Base-by-base conservation (phyloP, 2,888 invertebrate species). In the Nysson spinosus region DNA sequence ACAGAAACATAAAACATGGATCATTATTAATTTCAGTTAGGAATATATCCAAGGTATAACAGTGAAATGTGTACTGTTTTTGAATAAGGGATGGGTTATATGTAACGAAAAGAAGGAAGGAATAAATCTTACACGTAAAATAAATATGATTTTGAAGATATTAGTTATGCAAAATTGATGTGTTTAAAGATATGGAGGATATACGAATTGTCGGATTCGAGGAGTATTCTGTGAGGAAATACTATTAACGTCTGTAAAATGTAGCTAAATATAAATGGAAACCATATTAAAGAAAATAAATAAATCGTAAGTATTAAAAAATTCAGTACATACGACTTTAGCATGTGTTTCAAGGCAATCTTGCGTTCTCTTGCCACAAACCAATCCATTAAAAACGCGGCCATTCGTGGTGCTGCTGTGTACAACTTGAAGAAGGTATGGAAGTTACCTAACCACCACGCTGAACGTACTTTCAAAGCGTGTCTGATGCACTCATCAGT, bases 341-440 rank as follows among this genome's bases (percentile, higher is more conserved):
- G 92, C 88, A 99, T 95, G 87, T 92, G 92, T 89, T 95, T 97
- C 84, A 99, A 90, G 82, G 97, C 98, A 80, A 90, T 89, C 89
- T 96, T 97, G 84, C 99, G 91, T 88, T 98, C 98, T 83, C 99
- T 91, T 74, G 97, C 95, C 85, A 97, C 92, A 91, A 99, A 99
- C 97, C 98, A 97, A 89, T 99, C 98, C 90, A 99, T 95, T 75
- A 99, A 91, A 89, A 96, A 97, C 57, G 96, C 96, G 39, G 96
- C 94, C 99, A 99, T 99, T 84, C 95, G 91, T 14, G 99, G 99
- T 32, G 99, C 95, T 63, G 89, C 88, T 83, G 91, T 92, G 88
- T 98, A 99, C 63, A 99, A 89, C 82, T 93, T 91, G 90, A 99
- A 99, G 88, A 99, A 95, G 87, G 92, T 93, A 87, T 95, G 94